Evolutionary conservation across 1,140 invertebrate genomes (phyloP), one percentile per base, ranked within the genome.

Genomic region (Zaprionus davidi): DNA sequence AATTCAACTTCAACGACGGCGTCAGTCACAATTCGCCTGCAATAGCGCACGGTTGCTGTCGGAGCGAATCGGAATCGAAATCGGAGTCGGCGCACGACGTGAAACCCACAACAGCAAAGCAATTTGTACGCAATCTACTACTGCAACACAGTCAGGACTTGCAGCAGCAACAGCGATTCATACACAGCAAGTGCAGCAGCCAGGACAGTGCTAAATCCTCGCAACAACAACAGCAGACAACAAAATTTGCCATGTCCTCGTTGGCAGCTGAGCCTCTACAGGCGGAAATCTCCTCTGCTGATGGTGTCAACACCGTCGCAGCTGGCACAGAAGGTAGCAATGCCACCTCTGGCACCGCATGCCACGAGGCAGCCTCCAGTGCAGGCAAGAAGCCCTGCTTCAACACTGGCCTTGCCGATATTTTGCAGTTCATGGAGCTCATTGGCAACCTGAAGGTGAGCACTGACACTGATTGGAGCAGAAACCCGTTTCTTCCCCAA

Each of bases 361-460:
- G 84, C 56, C 82, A 84, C 28, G 84, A 91, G 15, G 75, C 76
- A 56, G 71, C 64, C 26, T 59, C 85, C 26, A 63, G 75, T 15
- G 57, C 82, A 41, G 81, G 72, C 46, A 87, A 87, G 51, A 92
- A 92, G 59, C 82, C 91, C 49, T 92, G 91, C 68, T 92, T 92
- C 65, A 92, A 71, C 59, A 76, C 91, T 0, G 91, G 91, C 3
- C 76, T 92, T 1, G 85, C 76, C 12, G 91, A 92, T 59, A 92
- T 92, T 64, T 12, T 92, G 11, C 91, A 92, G 62, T 92, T 92
- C 31, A 92, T 92, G 91, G 91, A 92, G 72, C 86, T 92, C 55
- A 92, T 92, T 67, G 91, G 91, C 7, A 92, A 92, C 57, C 74
- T 92, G 12, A 92, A 92, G 82, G 91, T 92, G 58, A 76, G 86